Percentiles rank a stretch among this genome's conserved stretches.
Conservation (phyloP, 1,140 invertebrate species). For the Drosophila obscura region DNA sequence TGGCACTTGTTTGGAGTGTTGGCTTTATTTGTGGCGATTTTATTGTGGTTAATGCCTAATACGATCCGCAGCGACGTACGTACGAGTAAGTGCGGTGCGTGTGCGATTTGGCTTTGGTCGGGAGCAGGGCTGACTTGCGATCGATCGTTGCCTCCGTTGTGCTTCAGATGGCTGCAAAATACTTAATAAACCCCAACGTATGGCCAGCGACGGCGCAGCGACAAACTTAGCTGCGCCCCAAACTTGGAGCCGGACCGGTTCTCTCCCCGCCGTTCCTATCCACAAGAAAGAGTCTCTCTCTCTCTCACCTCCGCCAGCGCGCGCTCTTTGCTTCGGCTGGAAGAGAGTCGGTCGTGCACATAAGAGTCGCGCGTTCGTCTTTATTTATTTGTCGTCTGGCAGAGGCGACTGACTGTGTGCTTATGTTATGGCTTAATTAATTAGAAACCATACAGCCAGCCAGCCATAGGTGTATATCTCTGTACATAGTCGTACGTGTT, state of each 20-base stretch:
- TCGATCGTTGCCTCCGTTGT: constrained; percentile 79
- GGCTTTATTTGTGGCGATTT: constrained; percentile 59
- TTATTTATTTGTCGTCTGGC: constrained; percentile 28
- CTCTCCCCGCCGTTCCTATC: neutral
- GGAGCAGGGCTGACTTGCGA: constrained; percentile 64
- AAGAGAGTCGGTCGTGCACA: constrained; percentile 19
- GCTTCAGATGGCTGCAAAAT: constrained; percentile 81
- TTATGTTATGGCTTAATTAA: constrained; percentile 66
- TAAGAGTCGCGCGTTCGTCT: neutral
- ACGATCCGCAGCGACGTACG: constrained; percentile 48
- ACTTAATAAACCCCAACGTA: constrained; percentile 73
- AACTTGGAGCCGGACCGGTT: constrained; percentile 75
- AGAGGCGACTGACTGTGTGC: constrained; percentile 26
- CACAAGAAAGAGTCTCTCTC: neutral
- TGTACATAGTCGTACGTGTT: constrained; percentile 1
- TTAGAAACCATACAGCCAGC: constrained; percentile 38
- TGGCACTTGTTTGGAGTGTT: constrained; percentile 54
- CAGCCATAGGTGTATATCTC: constrained; percentile 4
- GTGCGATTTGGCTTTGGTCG: constrained; percentile 13
- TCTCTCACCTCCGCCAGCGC: constrained; percentile 1
- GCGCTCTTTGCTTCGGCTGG: neutral
- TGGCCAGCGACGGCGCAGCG: constrained; percentile 58
- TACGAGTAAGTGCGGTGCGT: constrained; percentile 9
- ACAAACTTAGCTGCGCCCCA: constrained; percentile 54
- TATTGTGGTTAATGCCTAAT: constrained; percentile 56